Base-by-base conservation (phyloP, 2,113 vertebrate species). In the Gymnorhina tibicen region DNA sequence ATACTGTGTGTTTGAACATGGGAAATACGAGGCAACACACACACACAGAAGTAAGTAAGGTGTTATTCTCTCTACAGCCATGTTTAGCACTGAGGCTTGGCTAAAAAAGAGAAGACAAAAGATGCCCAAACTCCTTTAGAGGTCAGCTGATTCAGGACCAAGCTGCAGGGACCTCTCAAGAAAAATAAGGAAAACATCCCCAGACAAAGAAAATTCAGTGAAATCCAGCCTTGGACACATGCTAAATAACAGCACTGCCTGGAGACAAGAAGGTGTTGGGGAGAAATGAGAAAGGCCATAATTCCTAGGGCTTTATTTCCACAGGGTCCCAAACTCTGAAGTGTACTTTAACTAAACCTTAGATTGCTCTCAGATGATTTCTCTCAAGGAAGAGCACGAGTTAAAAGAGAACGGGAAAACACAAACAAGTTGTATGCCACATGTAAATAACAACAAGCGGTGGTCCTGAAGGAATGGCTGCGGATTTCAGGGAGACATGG, bases 401-500 rank as follows among this genome's bases (percentile, higher is more conserved):
- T 87, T 91, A 86, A 63, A 93, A 68, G 27, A 93, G 56, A 86
- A 60, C 1, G 9, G 37, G 56, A 46, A 52, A 74, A 19, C 49
- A 67, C 50, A 89, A 94, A 85, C 74, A 83, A 13, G 28, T 37
- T 53, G n/a, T 72, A 52, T 23, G 53, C 53, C 69, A n/a, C 21
- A 44, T n/a, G 28, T 93, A 95, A 96, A 85, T 22, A 84, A 81
- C 39, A 95, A 82, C 90, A 89, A 87, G 16, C 4, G 10, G n/a
- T 0, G 0, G 11, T 50, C n/a, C 79, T 84, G 32, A 47, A 33
- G 72, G 85, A 87, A 66, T 5, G 72, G 62, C 63, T 88, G 64
- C 13, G 79, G 93, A 96, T 94, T 78, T 95, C 66, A 53, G 53
- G 76, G 93, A 95, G 96, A 95, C 86, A 59, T 74, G 76, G 92